These are phyloP conservation scores for Drosophila lacteicornis DNA, from an alignment of 1,140 invertebrate species.

Conservation along the genomic window DNA sequence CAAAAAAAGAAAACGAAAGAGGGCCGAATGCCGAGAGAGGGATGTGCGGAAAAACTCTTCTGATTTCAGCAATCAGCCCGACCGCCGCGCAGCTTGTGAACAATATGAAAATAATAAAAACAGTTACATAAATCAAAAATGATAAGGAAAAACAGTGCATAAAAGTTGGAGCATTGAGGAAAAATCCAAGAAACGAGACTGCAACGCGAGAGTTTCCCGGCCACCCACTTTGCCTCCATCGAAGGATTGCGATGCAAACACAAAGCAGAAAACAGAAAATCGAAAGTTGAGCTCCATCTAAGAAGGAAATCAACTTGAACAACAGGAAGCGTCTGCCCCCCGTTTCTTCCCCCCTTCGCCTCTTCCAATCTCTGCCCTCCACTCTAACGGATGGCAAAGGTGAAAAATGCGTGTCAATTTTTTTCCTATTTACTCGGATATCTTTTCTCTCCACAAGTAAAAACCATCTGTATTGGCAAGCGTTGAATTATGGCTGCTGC, in stretches of 20 bases:
- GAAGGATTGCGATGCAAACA: slow-evolving; percentile 42
- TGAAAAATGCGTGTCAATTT: slow-evolving; percentile 67
- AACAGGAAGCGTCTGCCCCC: slow-evolving; percentile 65
- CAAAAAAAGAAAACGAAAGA: slow-evolving; percentile 30
- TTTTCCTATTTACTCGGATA: slow-evolving; percentile 45
- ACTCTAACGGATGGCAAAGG: slow-evolving; percentile 32
- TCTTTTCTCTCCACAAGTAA: not conserved
- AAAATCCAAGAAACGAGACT: slow-evolving; percentile 54
- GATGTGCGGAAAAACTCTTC: slow-evolving; percentile 69
- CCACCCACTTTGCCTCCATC: not conserved
- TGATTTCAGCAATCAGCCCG: slow-evolving; percentile 70
- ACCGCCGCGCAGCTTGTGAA: slow-evolving; percentile 43
- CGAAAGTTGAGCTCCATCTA: slow-evolving; percentile 66
- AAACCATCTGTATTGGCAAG: slow-evolving; percentile 37
- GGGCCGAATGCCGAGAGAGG: not conserved
- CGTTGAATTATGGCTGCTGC: slow-evolving; percentile 24
- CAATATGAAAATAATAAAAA: slow-evolving; percentile 84
- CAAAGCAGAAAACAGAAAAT: slow-evolving; percentile 55
- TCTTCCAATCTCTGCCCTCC: slow-evolving; percentile 10
- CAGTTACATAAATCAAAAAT: slow-evolving; percentile 83
- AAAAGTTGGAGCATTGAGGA: slow-evolving; percentile 61
- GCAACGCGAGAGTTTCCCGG: slow-evolving; percentile 20
- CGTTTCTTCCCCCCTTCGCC: not conserved
- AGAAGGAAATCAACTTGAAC: slow-evolving; percentile 75
- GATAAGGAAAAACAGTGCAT: slow-evolving; percentile 77